Percentiles rank a stretch among this genome's conserved stretches.
Evolutionary conservation across 1,140 invertebrate genomes (phyloP).

Genomic region (Cotesia chilonis): DNA sequence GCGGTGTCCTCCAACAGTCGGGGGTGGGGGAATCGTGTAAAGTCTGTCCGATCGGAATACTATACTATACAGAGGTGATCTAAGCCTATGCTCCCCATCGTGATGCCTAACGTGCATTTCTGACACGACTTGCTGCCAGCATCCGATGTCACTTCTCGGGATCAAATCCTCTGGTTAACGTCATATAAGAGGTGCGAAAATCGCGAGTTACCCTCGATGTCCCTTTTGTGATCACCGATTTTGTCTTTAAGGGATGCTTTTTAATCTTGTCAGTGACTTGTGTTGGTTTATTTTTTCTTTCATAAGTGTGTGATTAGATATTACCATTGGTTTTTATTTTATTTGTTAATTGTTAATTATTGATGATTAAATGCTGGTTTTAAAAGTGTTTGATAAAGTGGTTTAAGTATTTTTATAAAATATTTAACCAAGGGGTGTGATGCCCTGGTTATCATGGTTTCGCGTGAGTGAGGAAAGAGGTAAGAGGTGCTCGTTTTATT

Average conservation of each 20-base stretch:
- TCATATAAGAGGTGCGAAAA: conserved; percentile 25
- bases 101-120: conserved; percentile 21
- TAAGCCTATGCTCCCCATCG: conserved; percentile 23
- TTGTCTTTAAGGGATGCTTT: too few relatives aligned
- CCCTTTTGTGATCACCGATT: too few relatives aligned
- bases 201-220: too few relatives aligned
- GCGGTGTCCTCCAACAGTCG: not conserved
- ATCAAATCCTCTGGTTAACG: conserved; percentile 57
- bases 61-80: not conserved
- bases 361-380: too few relatives aligned
- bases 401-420: not conserved
- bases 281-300: too few relatives aligned
- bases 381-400: not conserved
- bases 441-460: conserved; percentile 60
- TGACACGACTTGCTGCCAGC: conserved; percentile 38
- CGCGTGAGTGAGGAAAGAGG: conserved; percentile 61
- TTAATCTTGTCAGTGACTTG: too few relatives aligned
- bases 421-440: conserved; percentile 50
- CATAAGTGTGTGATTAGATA: too few relatives aligned
- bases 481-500: conserved; percentile 53
- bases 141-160: conserved; percentile 55
- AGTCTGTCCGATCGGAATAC: not conserved
- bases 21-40: not conserved
- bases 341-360: too few relatives aligned
- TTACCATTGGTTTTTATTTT: too few relatives aligned